Evolutionary conservation across 2,113 vertebrate genomes (phyloP).

Genomic region (Aldabrachelys gigantea): DNA sequence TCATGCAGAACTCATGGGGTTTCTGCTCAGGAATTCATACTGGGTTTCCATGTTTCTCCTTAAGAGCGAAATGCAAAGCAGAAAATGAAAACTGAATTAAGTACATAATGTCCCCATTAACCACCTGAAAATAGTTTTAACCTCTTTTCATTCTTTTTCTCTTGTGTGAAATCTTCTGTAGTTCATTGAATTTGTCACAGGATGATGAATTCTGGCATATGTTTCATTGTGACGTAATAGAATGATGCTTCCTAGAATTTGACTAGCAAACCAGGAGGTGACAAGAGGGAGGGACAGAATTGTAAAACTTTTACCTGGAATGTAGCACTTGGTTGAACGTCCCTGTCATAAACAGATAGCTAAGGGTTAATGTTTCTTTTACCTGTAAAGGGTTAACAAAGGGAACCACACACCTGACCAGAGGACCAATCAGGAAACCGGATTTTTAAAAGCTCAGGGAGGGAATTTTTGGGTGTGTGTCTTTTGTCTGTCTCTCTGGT

Average conservation of each 20-base stretch:
- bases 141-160: background rate
- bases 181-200: background rate
- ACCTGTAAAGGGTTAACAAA: too few species aligned
- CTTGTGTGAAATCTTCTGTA: background rate
- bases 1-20: background rate
- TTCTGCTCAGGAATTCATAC: constrained; percentile 1
- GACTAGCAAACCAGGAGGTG: background rate
- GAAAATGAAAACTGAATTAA: constrained; percentile 14
- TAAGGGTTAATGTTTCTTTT: too few species aligned
- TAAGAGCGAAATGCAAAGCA: constrained; percentile 11
- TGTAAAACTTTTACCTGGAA: background rate
- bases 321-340: background rate
- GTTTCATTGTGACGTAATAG: background rate
- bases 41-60: background rate
- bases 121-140: background rate
- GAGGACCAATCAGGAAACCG: too few species aligned
- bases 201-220: background rate
- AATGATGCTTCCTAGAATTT: background rate
- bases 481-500: too few species aligned
- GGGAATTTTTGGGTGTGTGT: too few species aligned
- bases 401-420: too few species aligned
- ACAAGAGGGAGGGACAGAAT: background rate
- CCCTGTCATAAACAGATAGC: background rate
- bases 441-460: too few species aligned
- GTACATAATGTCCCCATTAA: background rate